Base-by-base conservation (phyloP, 2,888 invertebrate genomes). In the Drosophila antonietae region DNA sequence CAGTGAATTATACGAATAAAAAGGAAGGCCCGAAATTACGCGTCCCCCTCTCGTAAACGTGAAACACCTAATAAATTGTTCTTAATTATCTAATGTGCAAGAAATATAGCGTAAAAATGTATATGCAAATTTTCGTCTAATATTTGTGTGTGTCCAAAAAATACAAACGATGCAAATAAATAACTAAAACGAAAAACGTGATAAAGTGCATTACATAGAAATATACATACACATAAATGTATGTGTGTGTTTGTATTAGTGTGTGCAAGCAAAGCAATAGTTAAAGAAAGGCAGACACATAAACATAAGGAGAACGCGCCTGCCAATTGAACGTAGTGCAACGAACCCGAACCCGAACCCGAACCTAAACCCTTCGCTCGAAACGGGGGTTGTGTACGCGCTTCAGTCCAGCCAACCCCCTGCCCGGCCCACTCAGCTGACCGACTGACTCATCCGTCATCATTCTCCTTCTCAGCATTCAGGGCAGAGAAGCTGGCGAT, bases 321-420 rank as follows among this genome's bases (percentile, higher is more conserved):
- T 71, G 76, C 68, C 68, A 63, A 73, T 76, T 77, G 68, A 71
- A 69, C 72, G 78, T 72, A 80, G 84, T 84, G 84, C 84, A 84
- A 86, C 84, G 84, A 84, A 84, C 83, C 68, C 68, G 41, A 74
- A 35, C 12, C 55, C 53, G 51, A 67, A 47, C 23, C 35, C 51
- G 35, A 68, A 68, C 20, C 20, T 20, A 20, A 20, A 20, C 68
- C 74, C 68, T 73, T 53, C 46, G 47, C n/a, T n/a, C 9, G 12
- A 53, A 33, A 64, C 79, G 61, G 63, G 77, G 77, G 76, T 77
- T 78, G 79, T 78, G 79, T 57, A 60, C 53, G 33, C 28, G 39
- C 15, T 35, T n/a, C 56, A 61, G 61, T 75, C 62, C 62, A 53
- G 57, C 31, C 68, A 64, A 47, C 59, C 72, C 62, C 64, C 57